Base-by-base conservation (phyloP, 2,888 invertebrate species). In the Liposcelis brunnea region DNA sequence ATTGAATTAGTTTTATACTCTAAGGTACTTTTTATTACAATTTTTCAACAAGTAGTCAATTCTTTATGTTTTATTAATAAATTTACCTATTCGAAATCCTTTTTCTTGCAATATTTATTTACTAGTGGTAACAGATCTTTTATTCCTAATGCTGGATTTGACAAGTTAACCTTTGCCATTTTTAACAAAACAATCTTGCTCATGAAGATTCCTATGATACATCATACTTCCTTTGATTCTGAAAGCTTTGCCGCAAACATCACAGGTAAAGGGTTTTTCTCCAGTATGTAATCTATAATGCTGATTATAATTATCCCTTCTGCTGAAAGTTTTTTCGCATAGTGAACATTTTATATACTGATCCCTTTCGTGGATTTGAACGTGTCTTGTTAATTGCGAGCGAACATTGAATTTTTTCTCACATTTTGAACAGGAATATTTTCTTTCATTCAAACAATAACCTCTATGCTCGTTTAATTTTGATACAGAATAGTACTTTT, bases 391-490 rank as follows among this genome's bases (percentile, higher is more conserved):
- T 15, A 36, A 36, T 14, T 36, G 37, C 14, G 12, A 15, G 14
- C 16, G 12, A 8, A 36, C 37, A 14, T 36, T 36, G 14, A 36
- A 36, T 14, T 36, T 36, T 36, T 36, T 36, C 8, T 7, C 8
- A 36, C 37, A 36, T 10, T 15, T 12, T 10, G 37, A 18, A 14
- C 37, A 36, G 15, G 12, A 12, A 36, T 15, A 36, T 18, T 18
- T 12, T 36, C 16, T 36, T 36, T 36, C 37, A 14, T 36, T 12
- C 37, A 36, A 15, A 12, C 37, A 36, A 14, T 36, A 36, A 12
- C 12, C 12, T 10, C 8, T 36, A 12, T 36, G 37, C 14, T 36
- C 37, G 37, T 36, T 36, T 7, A 36, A 18, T 8, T 36, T 36
- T 15, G 15, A 15, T 10, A 36, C 14, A 10, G 37, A 15, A 12